Conservation (phyloP, 92 coral and sea anemone genomes). For the Micromussa lordhowensis region DNA sequence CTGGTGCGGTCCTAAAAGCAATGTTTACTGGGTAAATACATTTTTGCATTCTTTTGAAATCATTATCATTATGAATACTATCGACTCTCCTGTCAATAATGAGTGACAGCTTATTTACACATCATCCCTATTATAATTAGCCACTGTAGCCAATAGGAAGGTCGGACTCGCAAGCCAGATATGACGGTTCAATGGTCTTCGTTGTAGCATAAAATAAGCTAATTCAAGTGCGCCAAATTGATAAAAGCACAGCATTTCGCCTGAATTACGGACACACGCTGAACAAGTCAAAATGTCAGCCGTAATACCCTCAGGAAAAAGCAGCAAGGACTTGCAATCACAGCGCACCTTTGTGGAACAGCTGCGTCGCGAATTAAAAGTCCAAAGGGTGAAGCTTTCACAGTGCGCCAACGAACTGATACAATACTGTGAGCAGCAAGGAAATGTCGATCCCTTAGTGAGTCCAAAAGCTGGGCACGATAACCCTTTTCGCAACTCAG, state of each 20-base stretch:
- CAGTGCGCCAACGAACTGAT: conserved; percentile 80
- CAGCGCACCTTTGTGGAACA: conserved; percentile 84
- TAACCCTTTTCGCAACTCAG: conserved; percentile 75
- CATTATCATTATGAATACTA: background rate
- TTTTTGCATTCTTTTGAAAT: background rate
- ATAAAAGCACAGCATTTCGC: too few species aligned
- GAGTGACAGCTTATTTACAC: background rate
- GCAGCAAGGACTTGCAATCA: conserved; percentile 77
- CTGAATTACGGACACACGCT: background rate
- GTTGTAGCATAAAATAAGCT: background rate
- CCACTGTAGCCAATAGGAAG: conserved; percentile 5
- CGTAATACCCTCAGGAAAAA: conserved; percentile 42
- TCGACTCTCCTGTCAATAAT: background rate
- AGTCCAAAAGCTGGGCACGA: conserved; percentile 73
- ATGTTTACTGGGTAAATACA: background rate
- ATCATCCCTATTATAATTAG: background rate
- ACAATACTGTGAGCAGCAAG: conserved; percentile 84
- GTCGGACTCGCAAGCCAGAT: background rate
- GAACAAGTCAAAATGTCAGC: conserved; percentile 12
- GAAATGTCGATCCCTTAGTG: conserved; percentile 72
- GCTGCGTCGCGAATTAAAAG: conserved; percentile 76
- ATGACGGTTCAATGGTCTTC: background rate
- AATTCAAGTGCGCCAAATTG: background rate
- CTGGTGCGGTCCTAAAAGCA: background rate
- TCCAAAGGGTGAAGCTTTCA: conserved; percentile 77